Conservation (phyloP, 2,797 vertebrate genomes). For the Tolypeutes matacus region DNA sequence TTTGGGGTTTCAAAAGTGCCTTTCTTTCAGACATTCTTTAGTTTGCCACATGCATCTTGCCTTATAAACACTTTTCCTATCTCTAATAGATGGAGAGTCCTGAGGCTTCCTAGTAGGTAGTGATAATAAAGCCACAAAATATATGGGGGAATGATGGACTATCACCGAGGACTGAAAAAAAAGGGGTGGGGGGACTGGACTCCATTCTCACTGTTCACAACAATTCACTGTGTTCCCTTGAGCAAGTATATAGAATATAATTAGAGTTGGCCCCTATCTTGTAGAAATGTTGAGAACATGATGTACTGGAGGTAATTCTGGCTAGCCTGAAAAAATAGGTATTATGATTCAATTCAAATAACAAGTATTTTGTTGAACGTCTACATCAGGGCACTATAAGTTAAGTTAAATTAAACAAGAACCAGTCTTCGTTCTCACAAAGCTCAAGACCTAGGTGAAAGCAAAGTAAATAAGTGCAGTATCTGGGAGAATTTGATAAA, state of each 20-base stretch:
- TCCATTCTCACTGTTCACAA: not conserved
- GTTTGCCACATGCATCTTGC: not conserved
- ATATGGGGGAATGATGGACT: not conserved
- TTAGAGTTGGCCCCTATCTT: not conserved
- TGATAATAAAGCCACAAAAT: conserved; percentile 13
- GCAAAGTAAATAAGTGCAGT: not conserved
- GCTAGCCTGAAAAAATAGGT: not conserved
- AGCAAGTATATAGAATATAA: not conserved
- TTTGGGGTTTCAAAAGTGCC: not conserved
- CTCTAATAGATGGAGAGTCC: not conserved
- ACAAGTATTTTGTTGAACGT: not conserved
- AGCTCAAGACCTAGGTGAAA: not conserved
- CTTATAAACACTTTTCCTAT: not conserved
- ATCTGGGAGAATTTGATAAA: not conserved
- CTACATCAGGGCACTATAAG: not conserved
- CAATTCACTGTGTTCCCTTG: not conserved
- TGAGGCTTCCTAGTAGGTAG: not conserved
- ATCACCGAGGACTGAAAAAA: not conserved
- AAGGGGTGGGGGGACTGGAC: not conserved
- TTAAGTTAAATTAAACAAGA: not conserved
- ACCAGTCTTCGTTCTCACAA: not conserved
- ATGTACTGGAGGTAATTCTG: not conserved
- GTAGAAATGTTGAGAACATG: not conserved
- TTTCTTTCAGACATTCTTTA: not conserved
- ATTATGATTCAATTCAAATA: not conserved